Evolutionary conservation across 1,140 invertebrate genomes (phyloP), one percentile per base, ranked within the genome.

Genomic region (Penaeus chinensis): DNA sequence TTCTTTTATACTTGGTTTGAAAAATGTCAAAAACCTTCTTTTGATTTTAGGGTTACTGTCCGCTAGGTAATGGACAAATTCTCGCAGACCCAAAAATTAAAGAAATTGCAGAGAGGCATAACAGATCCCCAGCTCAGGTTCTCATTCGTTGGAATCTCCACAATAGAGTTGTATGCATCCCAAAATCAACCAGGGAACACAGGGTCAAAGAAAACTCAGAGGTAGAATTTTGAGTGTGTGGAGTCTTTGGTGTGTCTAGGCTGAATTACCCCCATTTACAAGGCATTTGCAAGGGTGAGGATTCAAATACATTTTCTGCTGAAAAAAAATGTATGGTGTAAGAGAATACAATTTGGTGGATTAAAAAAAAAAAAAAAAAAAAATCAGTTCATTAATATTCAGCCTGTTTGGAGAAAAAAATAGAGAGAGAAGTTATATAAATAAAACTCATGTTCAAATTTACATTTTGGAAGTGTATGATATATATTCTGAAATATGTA

Each of bases 121-220:
- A 93, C 1, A 96, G 96, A 91, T 94, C 94, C 27, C 90, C 94
- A 3, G 96, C 96, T 18, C 96, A 97, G 91, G 93, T 97, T 79
- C 93, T 94, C 37, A 91, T 96, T 74, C 93, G 94, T 77, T 96
- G 95, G 91, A 94, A 94, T 91, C 91, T 96, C 82, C 95, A 97
- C 91, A 93, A 95, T 81, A 96, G 95, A 10, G 93, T 96, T 54
- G 93, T 95, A 32, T 95, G 95, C 0, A 95, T 97, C 89, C 96
- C 96, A 4, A 97, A 97, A 91, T 96, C 95, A 8, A 94, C 94
- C 2, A 96, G 94, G 87, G 93, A 94, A 89, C 90, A 92, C 7
- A 93, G 96, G 65, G 94, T 97, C 32, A 93, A 93, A 13, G 93
- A 96, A 89, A 97, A 97, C 90, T 94, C 96, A 60, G 91, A 95